These are phyloP conservation scores for Heterodera filipjevi DNA, from an alignment of 2,888 invertebrate species.

Conservation along the genomic window DNA sequence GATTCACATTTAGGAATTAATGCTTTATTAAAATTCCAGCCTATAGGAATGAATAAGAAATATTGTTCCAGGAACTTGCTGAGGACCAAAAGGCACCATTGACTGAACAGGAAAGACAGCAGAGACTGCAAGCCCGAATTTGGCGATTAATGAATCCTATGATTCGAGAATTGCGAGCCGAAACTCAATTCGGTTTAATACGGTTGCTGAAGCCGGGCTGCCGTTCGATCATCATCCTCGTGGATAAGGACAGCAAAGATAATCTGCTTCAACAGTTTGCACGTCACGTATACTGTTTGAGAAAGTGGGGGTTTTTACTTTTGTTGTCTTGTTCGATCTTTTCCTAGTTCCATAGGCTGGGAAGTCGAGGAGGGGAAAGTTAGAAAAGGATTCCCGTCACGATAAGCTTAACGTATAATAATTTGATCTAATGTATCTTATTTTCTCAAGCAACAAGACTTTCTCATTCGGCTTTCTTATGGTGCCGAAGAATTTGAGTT, in stretches of 20 bases:
- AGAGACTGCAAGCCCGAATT: constrained; percentile 17
- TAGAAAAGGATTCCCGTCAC: no score
- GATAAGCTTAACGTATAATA: no score
- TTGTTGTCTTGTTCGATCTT: no score
- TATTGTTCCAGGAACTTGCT: constrained; percentile 48
- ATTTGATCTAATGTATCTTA: neutral
- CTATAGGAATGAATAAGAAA: constrained; percentile 18
- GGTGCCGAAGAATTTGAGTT: constrained; percentile 86
- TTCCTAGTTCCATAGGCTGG: no score
- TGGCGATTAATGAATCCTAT: constrained; percentile 69
- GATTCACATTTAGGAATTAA: constrained; percentile 18
- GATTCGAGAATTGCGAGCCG: constrained; percentile 87
- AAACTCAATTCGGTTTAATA: constrained; percentile 92
- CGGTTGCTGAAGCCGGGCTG: constrained; percentile 90
- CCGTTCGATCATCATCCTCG: constrained; percentile 85
- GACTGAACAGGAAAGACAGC: constrained; percentile 20
- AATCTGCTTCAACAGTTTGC: constrained; percentile 88
- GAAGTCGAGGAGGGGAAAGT: no score
- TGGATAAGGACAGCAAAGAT: constrained; percentile 84
- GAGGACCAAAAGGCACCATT: constrained; percentile 56
- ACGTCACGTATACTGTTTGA: constrained; percentile 89
- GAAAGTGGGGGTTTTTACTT: constrained; percentile 87
- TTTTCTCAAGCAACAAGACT: constrained; percentile 81
- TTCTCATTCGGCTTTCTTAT: constrained; percentile 90
- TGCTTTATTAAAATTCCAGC: no score